phyloP scores from a whole-genome alignment of 1,140 invertebrate species.

The Zaprionus capensis region DNA sequence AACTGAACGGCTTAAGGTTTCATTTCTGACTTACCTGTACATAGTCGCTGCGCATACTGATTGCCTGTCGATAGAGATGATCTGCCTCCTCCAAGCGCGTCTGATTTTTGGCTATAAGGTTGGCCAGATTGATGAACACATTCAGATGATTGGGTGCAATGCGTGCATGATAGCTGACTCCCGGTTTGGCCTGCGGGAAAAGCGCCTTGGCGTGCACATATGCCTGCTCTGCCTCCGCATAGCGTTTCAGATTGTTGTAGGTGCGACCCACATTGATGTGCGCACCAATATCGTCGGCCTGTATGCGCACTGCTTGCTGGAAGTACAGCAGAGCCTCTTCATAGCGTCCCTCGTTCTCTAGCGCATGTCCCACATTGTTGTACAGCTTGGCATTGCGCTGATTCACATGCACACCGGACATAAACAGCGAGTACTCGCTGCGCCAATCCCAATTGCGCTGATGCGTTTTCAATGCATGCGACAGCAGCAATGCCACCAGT shows the following conservation, averaged over 20 bases:
- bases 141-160: constrained; percentile 98
- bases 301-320: constrained; percentile 95
- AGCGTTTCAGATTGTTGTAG: constrained; percentile 96
- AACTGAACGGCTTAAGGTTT: not conserved
- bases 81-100: constrained; percentile 97
- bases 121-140: constrained; percentile 97
- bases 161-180: constrained; percentile 96
- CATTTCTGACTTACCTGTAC: constrained; percentile 85
- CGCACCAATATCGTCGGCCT: constrained; percentile 97
- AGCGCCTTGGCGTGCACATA: constrained; percentile 95
- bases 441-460: constrained; percentile 96
- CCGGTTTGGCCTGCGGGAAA: constrained; percentile 95
- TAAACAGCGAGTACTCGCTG: constrained; percentile 96
- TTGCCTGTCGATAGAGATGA: constrained; percentile 95
- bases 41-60: constrained; percentile 98
- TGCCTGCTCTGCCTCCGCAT: constrained; percentile 95
- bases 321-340: constrained; percentile 96
- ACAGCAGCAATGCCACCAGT: constrained; percentile 88
- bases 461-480: constrained; percentile 92
- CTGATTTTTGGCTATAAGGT: constrained; percentile 96
- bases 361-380: constrained; percentile 98
- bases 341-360: constrained; percentile 94
- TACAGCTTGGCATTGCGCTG: constrained; percentile 97
- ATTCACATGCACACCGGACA: constrained; percentile 95
- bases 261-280: constrained; percentile 98